A percentile compares a stretch with the other conserved stretches of the same genome.
Conservation (phyloP, 2,888 invertebrate species). For the Tricholauxania praeusta region DNA sequence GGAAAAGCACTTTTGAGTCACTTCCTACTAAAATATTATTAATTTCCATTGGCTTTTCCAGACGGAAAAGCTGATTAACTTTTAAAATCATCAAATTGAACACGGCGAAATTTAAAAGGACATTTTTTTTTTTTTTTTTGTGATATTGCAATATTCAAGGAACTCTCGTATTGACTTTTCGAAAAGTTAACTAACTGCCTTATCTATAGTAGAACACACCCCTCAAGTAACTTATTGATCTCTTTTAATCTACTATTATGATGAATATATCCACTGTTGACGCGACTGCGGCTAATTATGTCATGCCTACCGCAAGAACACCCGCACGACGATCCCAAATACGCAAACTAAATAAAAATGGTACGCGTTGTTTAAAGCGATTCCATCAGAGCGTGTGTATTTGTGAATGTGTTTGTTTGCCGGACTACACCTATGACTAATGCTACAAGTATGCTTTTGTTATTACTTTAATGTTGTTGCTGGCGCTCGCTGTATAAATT, state of each 20-base stretch:
- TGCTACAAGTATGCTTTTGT: slow-evolving; percentile 25
- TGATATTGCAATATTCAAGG: too few species aligned
- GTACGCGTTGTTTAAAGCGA: background rate
- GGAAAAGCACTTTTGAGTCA: too few species aligned
- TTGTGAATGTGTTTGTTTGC: background rate
- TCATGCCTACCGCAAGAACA: slow-evolving; percentile 15
- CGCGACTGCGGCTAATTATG: slow-evolving; percentile 18
- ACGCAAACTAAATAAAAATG: too few species aligned
- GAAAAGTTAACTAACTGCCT: background rate
- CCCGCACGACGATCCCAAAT: background rate
- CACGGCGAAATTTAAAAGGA: too few species aligned
- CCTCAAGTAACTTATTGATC: too few species aligned
- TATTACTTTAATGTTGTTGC: slow-evolving; percentile 1
- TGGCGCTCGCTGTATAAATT: background rate
- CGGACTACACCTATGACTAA: slow-evolving; percentile 33
- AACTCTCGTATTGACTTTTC: background rate
- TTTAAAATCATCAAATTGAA: too few species aligned
- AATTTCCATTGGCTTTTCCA: too few species aligned
- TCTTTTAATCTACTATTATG: too few species aligned
- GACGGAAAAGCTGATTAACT: too few species aligned
- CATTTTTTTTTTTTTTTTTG: background rate
- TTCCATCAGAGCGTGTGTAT: slow-evolving; percentile 1
- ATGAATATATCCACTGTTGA: slow-evolving; percentile 19
- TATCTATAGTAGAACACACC: background rate
- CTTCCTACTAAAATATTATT: too few species aligned